Evolutionary conservation across 2,113 vertebrate genomes (phyloP), one percentile per base, ranked within the genome.

Genomic region (Zapus hudsonius): DNA sequence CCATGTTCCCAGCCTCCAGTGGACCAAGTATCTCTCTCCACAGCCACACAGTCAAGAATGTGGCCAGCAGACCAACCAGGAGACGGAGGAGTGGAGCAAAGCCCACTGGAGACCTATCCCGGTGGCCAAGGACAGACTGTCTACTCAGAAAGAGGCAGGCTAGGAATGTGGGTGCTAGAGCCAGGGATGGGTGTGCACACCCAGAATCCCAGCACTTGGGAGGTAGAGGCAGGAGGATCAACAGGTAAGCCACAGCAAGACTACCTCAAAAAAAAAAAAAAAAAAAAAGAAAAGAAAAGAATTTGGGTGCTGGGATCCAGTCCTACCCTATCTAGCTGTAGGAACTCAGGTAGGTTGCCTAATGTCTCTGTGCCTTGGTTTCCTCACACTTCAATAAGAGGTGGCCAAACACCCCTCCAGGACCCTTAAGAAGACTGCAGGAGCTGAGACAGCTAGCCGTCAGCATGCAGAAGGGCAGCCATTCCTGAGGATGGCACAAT

Each of bases 41-140:
- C 0, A 2, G 89, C 61, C 55, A 70, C 6, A 0, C 0, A 3
- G 2, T 61, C 73, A 1, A 44, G 4, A 2, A 7, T 0, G 12
- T 44, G 22, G 2, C 44, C 3, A 1, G 3, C 27, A 15, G n/a
- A 4, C 13, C 70, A n/a, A 40, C 19, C 33, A 6, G 42, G 72
- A 10, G 13, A 33, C 1, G 42, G 20, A 52, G 57, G 12, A 2
- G 9, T 4, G 25, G 25, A 44, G 15, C 3, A 8, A 1, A 6
- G 42, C 31, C 16, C 47, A 22, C 69, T 19, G 10, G 8, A 5
- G 8, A 29, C 75, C 6, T 2, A 19, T 4, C 59, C 61, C 5
- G 6, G 22, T 22, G 17, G 15, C 15, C 4, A 1, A 33, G 16
- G 31, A n/a, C 20, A 1, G 57, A 69, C 36, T 11, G 1, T 3